These are phyloP conservation scores for Eupithecia subfuscata DNA, from an alignment of 2,888 invertebrate genomes.

Conservation along the genomic window DNA sequence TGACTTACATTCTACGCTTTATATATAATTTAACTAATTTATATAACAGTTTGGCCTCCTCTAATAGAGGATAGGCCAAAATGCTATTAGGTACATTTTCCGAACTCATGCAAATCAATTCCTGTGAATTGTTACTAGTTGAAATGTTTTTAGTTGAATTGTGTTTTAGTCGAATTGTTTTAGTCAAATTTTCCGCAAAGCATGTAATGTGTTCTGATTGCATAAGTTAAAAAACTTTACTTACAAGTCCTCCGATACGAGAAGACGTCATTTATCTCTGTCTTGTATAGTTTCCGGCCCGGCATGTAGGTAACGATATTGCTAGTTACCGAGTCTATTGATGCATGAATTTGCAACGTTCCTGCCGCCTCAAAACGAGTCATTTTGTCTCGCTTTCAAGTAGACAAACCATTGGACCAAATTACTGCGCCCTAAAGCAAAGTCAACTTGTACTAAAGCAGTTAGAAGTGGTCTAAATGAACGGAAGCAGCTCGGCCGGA, in stretches of 20 bases:
- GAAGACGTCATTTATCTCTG: neutral
- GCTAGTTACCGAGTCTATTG: neutral
- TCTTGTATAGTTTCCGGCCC: neutral
- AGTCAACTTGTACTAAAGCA: constrained; percentile 5
- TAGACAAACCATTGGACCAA: neutral
- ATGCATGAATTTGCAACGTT: neutral
- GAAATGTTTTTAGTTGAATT: too few species aligned
- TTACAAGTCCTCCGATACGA: neutral
- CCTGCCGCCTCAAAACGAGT: neutral
- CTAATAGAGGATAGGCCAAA: too few species aligned
- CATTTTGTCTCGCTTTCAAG: neutral
- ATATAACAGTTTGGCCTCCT: too few species aligned
- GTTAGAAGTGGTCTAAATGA: constrained; percentile 8
- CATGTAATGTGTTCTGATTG: too few species aligned
- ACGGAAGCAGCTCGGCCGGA: constrained; percentile 31
- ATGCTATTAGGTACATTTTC: too few species aligned
- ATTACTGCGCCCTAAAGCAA: neutral
- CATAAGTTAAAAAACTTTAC: neutral
- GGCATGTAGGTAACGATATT: neutral
- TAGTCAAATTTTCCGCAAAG: too few species aligned
- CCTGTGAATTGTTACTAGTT: too few species aligned
- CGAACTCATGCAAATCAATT: too few species aligned
- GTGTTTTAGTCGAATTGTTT: too few species aligned
- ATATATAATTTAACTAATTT: too few species aligned
- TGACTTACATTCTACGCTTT: too few species aligned